phyloP scores from a whole-genome alignment of 2,888 invertebrate species.

The Cyaniris semiargus region DNA sequence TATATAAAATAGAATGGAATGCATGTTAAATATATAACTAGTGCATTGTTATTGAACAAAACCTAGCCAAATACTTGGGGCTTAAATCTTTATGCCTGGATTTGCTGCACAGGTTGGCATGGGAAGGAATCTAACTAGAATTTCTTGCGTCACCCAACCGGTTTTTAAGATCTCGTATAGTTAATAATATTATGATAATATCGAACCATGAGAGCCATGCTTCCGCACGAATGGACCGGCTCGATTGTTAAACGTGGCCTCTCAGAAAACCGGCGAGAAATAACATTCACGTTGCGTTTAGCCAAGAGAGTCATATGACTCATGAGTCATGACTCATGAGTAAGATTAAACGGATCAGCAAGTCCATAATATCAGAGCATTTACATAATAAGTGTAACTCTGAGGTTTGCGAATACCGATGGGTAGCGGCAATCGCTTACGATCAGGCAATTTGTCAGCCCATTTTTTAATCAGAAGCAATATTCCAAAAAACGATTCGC shows the following conservation, averaged over 20 bases:
- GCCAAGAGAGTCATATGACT: not conserved
- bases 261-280: not conserved
- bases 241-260: not conserved
- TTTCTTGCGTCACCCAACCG: constrained; percentile 9
- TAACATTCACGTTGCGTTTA: not conserved
- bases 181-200: not conserved
- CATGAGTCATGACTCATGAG: too few relatives aligned
- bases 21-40: too few relatives aligned
- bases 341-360: not conserved
- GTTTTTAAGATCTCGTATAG: not conserved
- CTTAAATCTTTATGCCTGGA: not conserved
- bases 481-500: not conserved
- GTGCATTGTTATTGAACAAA: too few relatives aligned
- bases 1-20: too few relatives aligned
- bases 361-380: not conserved
- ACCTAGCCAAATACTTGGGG: too few relatives aligned
- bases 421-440: too few relatives aligned
- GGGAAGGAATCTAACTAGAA: not conserved
- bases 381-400: too few relatives aligned
- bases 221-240: not conserved
- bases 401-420: too few relatives aligned
- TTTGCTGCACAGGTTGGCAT: not conserved
- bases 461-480: not conserved
- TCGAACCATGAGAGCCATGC: not conserved
- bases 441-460: too few relatives aligned